Evolutionary conservation across 2,797 vertebrate genomes (phyloP), one percentile per base, ranked within the genome.

Genomic region (Sitta carolinensis): DNA sequence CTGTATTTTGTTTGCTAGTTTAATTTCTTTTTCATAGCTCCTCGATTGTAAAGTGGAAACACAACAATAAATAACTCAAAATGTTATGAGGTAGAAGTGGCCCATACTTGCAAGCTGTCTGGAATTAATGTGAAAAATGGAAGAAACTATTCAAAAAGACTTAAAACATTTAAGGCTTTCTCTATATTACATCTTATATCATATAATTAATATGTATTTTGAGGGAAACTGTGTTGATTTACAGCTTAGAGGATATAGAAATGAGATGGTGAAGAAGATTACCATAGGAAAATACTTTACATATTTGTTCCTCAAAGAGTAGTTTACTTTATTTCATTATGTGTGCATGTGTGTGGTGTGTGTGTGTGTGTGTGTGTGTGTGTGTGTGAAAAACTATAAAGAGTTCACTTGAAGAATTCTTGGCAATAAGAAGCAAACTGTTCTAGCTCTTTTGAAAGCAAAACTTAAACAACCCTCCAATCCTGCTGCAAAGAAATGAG

Each of bases 11-110:
- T 86, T 90, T 55, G 57, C 83, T 26, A 38, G 66, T 62, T 95
- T 91, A 86, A 67, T 93, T 88, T 92, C 76, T 94, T 66, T 72
- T 94, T 81, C 85, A 67, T 85, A 72, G 50, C 70, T 89, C 58
- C 75, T 87, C 0, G 1, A 77, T 20, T 79, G 38, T 94, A 68
- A 93, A 90, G 69, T 58, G 87, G 73, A 91, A 91, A 76, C 57
- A 58, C 85, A 94, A 91, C 80, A 87, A 77, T 94, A 94, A 94
- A 93, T 94, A 92, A 89, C 94, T 91, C 91, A 77, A 70, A 95
- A 92, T 32, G 58, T 84, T 96, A 84, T 77, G 93, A 93, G 62
- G 75, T 87, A 94, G 86, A 89, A 92, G 78, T 73, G 54, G 68
- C 64, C 86, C 67, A 52, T 78, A 70, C 47, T 52, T 87, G 92